Conservation (phyloP, 2,888 invertebrate species). For the Iphiclides podalirius region DNA sequence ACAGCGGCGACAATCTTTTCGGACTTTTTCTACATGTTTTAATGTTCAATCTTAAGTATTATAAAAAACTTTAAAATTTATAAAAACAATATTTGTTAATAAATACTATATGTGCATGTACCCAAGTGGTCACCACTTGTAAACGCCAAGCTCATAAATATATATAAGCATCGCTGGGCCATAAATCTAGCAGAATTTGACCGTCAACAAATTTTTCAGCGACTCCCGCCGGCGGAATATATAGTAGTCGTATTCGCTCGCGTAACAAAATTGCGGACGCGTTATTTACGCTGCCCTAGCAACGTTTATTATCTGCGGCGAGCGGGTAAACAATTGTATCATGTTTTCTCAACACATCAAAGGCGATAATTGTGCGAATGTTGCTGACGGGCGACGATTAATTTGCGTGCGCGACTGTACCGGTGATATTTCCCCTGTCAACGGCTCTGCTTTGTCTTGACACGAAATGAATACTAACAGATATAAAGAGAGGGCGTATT, state of each 20-base stretch:
- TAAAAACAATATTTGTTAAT: too few species aligned
- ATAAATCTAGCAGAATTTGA: slow-evolving; percentile 38
- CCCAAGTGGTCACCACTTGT: too few species aligned
- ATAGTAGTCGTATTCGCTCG: slow-evolving; percentile 2
- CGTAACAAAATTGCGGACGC: slow-evolving; percentile 16
- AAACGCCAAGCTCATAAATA: too few species aligned
- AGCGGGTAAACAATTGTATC: slow-evolving; percentile 13
- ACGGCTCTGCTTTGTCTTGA: slow-evolving; percentile 10
- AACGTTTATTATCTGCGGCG: slow-evolving; percentile 7
- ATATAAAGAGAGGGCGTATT: slow-evolving; percentile 7
- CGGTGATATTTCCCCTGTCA: slow-evolving; percentile 12
- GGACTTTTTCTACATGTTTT: too few species aligned
- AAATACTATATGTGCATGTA: too few species aligned
- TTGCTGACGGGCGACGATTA: slow-evolving; percentile 14
- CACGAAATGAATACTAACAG: slow-evolving; percentile 18
- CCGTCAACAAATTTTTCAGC: slow-evolving; percentile 39
- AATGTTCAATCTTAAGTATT: too few species aligned
- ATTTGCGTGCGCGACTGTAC: slow-evolving; percentile 20
- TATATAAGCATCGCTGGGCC: slow-evolving; percentile 42
- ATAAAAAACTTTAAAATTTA: too few species aligned
- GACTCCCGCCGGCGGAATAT: slow-evolving; percentile 26
- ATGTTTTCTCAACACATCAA: slow-evolving; percentile 12
- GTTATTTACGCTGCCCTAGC: slow-evolving; percentile 16
- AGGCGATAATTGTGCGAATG: slow-evolving; percentile 16
- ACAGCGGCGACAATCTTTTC: too few species aligned